Base-by-base conservation (phyloP, 2,113 vertebrate genomes). In the Campylorhamphus procurvoides region DNA sequence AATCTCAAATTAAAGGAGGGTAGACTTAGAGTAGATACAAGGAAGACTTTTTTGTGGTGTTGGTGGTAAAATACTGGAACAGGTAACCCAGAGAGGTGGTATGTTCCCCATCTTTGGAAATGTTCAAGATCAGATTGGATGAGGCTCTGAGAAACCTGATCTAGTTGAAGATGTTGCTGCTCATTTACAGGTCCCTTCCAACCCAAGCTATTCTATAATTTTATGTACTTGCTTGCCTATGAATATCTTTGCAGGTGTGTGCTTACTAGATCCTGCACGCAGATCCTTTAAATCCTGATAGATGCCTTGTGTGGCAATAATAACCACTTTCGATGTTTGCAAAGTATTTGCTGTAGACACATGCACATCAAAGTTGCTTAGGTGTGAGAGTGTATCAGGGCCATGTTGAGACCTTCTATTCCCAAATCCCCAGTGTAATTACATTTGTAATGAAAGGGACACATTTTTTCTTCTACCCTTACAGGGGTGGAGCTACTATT, bases 41-140 rank as follows among this genome's bases (percentile, higher is more conserved):
- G 37, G 47, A 40, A 40, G 0, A 62, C 6, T 16, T n/a, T 74
- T 44, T 52, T 40, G 22, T 2, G 2, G 18, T 2, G 2, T 5
- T 35, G 42, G 12, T 18, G 28, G 4, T 44, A 46, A 56, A 63
- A 52, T 42, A 56, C 8, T 40, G 55, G 12, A 12, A 56, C 7
- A 46, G 27, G 11, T 24, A 74, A 8, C 55, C 28, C 62, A 47
- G 29, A 28, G 44, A 53, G 9, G 9, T 47, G 9, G 1, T 29
- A 10, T 56, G 11, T 37, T 49, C 25, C 18, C 8, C 14, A 28
- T 52, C 7, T 20, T 33, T 46, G 18, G 28, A 78, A 73, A 56
- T 10, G 37, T 56, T 50, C 12, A 15, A 67, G 12, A 28, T 40
- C 66, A 67, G 24, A 35, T 29, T 73, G 47, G 35, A 60, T 2